phyloP scores from a whole-genome alignment of 2,888 invertebrate species.

The Bruchidius siliquastri region DNA sequence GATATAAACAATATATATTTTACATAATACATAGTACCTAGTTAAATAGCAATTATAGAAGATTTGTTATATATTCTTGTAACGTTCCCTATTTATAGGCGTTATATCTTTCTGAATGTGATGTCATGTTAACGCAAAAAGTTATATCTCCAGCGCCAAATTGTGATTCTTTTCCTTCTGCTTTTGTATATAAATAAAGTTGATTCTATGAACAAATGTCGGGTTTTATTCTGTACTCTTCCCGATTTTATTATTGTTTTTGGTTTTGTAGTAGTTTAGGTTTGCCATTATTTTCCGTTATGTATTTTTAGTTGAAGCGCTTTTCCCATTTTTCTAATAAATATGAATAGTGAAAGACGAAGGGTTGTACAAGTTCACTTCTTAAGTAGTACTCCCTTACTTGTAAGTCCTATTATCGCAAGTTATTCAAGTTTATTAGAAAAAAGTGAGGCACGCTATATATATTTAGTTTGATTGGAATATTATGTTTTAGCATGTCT shows the following conservation, averaged over 20 bases:
- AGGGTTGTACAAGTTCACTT: no score
- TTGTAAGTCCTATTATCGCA: no score
- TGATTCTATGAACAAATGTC: constrained; percentile 12
- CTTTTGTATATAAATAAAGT: constrained; percentile 14
- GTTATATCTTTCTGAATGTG: neutral
- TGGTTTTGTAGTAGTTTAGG: constrained; percentile 38
- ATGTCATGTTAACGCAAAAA: constrained; percentile 15
- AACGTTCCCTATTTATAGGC: constrained; percentile 8
- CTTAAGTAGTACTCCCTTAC: no score
- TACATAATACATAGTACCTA: neutral
- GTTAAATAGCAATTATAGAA: neutral
- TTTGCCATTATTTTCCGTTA: constrained; percentile 46
- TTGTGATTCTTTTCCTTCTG: constrained; percentile 21
- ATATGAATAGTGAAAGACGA: neutral
- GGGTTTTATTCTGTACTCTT: constrained; percentile 21
- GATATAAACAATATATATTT: neutral
- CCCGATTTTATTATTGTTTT: constrained; percentile 22
- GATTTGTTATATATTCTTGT: constrained; percentile 21
- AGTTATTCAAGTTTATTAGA: neutral
- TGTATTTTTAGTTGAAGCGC: constrained; percentile 17
- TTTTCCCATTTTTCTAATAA: neutral
- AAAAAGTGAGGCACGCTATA: neutral
- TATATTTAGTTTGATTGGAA: neutral
- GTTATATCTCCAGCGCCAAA: neutral
- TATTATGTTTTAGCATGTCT: neutral